A percentile compares a stretch with the other conserved stretches of the same genome.
Evolutionary conservation across 2,888 invertebrate species (phyloP).

Genomic region (Lottia scabra): DNA sequence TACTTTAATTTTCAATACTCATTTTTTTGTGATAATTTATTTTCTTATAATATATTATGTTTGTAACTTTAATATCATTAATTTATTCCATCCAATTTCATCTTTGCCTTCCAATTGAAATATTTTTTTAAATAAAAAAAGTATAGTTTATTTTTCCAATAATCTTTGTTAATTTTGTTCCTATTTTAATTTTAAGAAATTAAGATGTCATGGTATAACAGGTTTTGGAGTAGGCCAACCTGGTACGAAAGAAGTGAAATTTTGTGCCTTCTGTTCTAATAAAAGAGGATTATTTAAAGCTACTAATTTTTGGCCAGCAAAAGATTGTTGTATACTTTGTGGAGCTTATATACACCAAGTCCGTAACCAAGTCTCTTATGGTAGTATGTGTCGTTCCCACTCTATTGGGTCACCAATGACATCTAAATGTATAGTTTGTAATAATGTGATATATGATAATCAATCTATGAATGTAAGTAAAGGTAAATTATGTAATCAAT

Average conservation of each 20-base stretch:
- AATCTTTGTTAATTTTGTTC: too few species aligned
- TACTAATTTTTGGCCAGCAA: constrained; percentile 28
- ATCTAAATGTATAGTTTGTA: constrained; percentile 29
- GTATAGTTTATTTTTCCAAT: too few species aligned
- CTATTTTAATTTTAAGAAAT: constrained; percentile 22
- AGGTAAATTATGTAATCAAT: constrained; percentile 34
- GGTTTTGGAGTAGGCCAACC: constrained; percentile 33
- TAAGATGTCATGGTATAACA: constrained; percentile 36
- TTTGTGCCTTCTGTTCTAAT: constrained; percentile 38
- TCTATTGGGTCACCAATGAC: constrained; percentile 12
- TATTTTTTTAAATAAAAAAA: too few species aligned
- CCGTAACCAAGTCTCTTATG: constrained; percentile 1
- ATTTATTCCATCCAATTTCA: too few species aligned
- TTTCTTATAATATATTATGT: too few species aligned
- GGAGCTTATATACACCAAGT: constrained; percentile 23
- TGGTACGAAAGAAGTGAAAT: constrained; percentile 28
- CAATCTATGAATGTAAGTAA: constrained; percentile 17
- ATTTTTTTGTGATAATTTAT: too few species aligned
- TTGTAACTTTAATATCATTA: too few species aligned
- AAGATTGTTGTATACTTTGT: constrained; percentile 44
- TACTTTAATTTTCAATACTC: too few species aligned
- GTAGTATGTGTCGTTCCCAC: constrained; percentile 33
- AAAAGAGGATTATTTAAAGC: constrained; percentile 31
- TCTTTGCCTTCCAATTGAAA: too few species aligned
- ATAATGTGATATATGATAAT: constrained; percentile 15